These are phyloP conservation scores for Atractosteus spatula DNA, from an alignment of 2,113 vertebrate species.

Conservation along the genomic window DNA sequence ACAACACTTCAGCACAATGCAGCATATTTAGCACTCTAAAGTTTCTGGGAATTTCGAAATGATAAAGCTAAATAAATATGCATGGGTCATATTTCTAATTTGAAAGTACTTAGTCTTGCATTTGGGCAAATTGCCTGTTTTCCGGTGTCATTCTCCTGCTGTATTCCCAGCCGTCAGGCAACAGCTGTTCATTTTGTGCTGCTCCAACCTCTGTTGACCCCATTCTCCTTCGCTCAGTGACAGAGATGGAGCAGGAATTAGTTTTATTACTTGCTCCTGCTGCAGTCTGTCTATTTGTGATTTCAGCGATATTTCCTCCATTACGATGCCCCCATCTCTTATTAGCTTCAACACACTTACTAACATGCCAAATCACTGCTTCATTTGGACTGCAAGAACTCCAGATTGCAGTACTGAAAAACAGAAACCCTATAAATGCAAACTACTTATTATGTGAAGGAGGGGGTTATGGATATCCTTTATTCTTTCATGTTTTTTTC, in stretches of 20 bases:
- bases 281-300: constrained; percentile 88
- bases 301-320: constrained; percentile 98
- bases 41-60: constrained; percentile 47
- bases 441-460: constrained; percentile 16
- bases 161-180: constrained; percentile 68
- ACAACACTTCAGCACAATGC: constrained; percentile 57
- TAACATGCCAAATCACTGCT: constrained; percentile 99
- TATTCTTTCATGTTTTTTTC: constrained; percentile 8
- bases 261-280: constrained; percentile 88
- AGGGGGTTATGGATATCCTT: constrained; percentile 18
- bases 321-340: constrained; percentile 94
- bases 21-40: constrained; percentile 44
- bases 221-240: constrained; percentile 81
- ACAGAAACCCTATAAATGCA: constrained; percentile 10
- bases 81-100: constrained; percentile 70
- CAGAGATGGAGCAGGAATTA: constrained; percentile 92
- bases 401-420: constrained; percentile 57
- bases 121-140: constrained; percentile 42
- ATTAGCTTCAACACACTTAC: constrained; percentile 96
- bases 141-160: constrained; percentile 50
- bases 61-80: constrained; percentile 59
- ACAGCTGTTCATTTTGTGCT: constrained; percentile 90
- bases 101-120: constrained; percentile 67
- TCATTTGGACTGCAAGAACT: constrained; percentile 78
- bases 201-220: constrained; percentile 90